phyloP scores from a whole-genome alignment of 37 sponge, comb jelly and placozoan genomes.

The Beroe forskalii region DNA sequence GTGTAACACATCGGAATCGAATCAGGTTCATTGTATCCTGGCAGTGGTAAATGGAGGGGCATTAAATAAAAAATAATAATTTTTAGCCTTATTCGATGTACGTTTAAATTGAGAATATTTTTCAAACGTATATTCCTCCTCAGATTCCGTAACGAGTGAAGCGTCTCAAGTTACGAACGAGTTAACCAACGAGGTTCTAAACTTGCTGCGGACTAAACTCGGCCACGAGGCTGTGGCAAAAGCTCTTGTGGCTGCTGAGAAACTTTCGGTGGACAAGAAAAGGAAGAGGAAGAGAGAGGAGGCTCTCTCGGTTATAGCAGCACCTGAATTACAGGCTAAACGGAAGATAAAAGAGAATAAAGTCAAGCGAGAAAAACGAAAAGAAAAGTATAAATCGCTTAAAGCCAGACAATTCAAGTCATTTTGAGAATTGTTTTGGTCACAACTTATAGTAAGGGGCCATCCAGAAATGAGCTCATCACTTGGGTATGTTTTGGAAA shows the following conservation, averaged over 20 bases:
- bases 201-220: background rate
- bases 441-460: too few relatives aligned
- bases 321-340: background rate
- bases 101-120: too few relatives aligned
- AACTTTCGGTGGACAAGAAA: background rate
- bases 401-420: slow-evolving; percentile 41
- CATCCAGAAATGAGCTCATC: too few relatives aligned
- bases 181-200: background rate
- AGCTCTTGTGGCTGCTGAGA: slow-evolving; percentile 5
- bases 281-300: slow-evolving; percentile 16
- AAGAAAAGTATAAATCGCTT: background rate
- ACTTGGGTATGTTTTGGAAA: too few relatives aligned
- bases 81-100: too few relatives aligned
- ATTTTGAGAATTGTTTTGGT: too few relatives aligned
- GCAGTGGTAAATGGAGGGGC: too few relatives aligned
- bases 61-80: too few relatives aligned
- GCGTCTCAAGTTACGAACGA: background rate
- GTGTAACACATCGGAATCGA: too few relatives aligned
- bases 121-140: too few relatives aligned
- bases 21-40: too few relatives aligned
- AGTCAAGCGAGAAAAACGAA: slow-evolving; percentile 19
- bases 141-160: too few relatives aligned
- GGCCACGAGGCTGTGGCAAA: background rate
- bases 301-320: background rate
- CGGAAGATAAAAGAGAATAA: background rate